These are phyloP conservation scores for Meteorus sp. DNA, from an alignment of 1,140 invertebrate genomes.

Conservation along the genomic window DNA sequence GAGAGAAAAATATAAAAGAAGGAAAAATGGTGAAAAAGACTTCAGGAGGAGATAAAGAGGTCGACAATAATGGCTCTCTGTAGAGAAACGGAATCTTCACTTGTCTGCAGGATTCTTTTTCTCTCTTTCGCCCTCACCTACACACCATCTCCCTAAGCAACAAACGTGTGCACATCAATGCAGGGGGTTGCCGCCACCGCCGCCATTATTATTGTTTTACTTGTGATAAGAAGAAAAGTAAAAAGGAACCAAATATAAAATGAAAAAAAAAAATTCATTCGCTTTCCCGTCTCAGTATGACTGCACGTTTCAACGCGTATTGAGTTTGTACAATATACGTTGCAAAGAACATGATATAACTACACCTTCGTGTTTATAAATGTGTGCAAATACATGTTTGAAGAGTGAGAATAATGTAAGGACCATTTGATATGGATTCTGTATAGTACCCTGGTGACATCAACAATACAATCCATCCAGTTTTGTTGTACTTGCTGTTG, in stretches of 20 bases:
- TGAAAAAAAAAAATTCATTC: too few species aligned
- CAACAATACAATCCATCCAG: too few species aligned
- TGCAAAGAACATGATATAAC: too few species aligned
- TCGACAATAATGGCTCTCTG: constrained; percentile 39
- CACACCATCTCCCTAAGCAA: constrained; percentile 27
- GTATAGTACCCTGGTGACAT: too few species aligned
- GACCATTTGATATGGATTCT: too few species aligned
- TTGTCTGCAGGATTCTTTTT: background rate
- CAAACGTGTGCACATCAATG: constrained; percentile 15
- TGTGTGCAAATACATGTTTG: too few species aligned
- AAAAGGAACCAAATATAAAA: background rate
- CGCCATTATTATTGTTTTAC: constrained; percentile 11
- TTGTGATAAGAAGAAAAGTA: background rate
- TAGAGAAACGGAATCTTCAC: constrained; percentile 24
- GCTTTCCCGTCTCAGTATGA: too few species aligned
- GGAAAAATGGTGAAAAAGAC: constrained; percentile 8
- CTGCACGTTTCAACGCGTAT: too few species aligned
- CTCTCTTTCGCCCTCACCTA: constrained; percentile 17
- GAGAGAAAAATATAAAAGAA: constrained; percentile 3
- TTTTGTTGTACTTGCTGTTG: too few species aligned
- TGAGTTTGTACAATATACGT: too few species aligned
- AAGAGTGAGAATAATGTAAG: too few species aligned
- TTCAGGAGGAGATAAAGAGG: constrained; percentile 39
- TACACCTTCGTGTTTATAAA: too few species aligned
- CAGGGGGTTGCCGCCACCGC: background rate